phyloP scores from a whole-genome alignment of 2,797 vertebrate species.

The Xenops minutus region DNA sequence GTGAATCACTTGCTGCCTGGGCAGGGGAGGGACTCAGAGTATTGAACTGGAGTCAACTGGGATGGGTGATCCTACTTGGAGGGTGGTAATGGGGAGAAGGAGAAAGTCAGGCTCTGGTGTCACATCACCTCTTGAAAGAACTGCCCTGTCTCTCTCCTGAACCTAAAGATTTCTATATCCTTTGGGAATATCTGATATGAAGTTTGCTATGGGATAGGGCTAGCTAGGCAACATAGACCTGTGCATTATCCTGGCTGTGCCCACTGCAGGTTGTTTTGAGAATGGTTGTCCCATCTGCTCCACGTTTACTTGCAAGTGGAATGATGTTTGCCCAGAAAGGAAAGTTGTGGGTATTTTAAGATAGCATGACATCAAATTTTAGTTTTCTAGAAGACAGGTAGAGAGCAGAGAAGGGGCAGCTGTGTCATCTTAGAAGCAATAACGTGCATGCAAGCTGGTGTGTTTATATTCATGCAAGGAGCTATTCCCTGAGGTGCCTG shows the following conservation, averaged over 20 bases:
- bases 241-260: not conserved
- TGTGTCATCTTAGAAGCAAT: not conserved
- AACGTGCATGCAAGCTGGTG: not conserved
- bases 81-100: not conserved
- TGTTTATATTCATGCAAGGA: conserved; percentile 12
- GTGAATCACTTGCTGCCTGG: not conserved
- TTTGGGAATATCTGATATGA: not conserved
- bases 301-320: not conserved
- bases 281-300: not conserved
- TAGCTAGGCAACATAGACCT: not conserved
- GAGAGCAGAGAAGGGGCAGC: not conserved
- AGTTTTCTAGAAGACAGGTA: not conserved
- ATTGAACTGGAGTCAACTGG: not conserved
- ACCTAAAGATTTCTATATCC: not conserved
- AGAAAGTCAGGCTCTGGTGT: not conserved
- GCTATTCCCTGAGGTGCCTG: conserved; percentile 7
- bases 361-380: not conserved
- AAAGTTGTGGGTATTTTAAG: not conserved
- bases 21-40: not conserved
- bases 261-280: not conserved
- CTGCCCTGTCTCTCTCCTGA: not conserved
- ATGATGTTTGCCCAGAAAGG: not conserved
- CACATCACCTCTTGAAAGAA: not conserved
- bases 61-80: not conserved
- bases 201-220: not conserved